Evolutionary conservation across 1,140 invertebrate genomes (phyloP).

Genomic region (Patella vulgata): DNA sequence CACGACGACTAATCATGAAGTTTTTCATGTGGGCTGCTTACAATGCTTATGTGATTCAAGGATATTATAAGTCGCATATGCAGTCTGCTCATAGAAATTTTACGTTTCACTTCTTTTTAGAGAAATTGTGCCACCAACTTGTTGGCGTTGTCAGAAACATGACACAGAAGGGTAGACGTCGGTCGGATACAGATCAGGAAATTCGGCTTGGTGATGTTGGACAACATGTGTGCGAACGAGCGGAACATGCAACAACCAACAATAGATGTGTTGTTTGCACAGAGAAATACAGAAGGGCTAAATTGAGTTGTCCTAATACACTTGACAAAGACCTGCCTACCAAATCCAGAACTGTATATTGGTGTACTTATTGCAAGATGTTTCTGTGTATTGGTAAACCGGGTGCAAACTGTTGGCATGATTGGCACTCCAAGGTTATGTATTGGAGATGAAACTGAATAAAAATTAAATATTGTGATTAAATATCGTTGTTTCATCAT

Average conservation of each 20-base stretch:
- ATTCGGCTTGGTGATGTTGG: not conserved
- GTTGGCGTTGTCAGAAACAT: no score
- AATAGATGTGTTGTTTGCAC: slow-evolving; percentile 8
- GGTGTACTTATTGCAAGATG: slow-evolving; percentile 12
- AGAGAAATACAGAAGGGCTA: slow-evolving; percentile 10
- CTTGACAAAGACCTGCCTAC: slow-evolving; percentile 2
- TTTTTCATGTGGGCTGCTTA: slow-evolving; percentile 10
- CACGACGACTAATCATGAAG: slow-evolving; percentile 3
- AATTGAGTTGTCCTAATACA: not conserved
- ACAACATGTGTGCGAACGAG: not conserved
- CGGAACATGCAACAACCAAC: not conserved
- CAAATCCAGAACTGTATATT: slow-evolving; percentile 5
- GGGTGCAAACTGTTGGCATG: slow-evolving; percentile 4
- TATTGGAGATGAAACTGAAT: slow-evolving; percentile 12
- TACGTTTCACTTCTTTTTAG: no score
- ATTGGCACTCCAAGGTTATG: slow-evolving; percentile 5
- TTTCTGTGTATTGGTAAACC: slow-evolving; percentile 7
- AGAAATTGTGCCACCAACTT: no score
- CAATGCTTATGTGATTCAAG: not conserved
- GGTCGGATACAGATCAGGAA: not conserved
- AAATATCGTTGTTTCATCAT: no score
- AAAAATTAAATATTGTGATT: no score
- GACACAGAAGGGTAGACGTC: no score
- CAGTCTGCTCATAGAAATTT: no score
- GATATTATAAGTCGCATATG: no score